Percentiles rank a stretch among this genome's conserved stretches.
Evolutionary conservation across 2,888 invertebrate genomes (phyloP).

Genomic region (Eristalis intricaria): DNA sequence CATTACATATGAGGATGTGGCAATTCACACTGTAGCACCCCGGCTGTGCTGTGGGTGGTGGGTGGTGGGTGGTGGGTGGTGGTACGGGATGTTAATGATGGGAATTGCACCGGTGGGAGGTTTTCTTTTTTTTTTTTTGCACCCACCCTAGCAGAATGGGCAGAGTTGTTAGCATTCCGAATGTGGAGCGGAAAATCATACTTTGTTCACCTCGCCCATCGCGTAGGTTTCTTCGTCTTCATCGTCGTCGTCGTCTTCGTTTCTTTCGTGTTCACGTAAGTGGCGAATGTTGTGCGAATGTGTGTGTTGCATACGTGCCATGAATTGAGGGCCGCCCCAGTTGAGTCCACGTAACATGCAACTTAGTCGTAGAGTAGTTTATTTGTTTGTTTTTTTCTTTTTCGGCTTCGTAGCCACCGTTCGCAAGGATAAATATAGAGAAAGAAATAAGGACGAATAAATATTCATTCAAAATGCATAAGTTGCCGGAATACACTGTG

Average conservation of each 20-base stretch:
- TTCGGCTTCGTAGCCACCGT: neutral
- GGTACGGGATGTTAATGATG: neutral
- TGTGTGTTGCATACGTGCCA: neutral
- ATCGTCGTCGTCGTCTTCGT: neutral
- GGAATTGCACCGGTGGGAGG: neutral
- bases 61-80: too few species aligned
- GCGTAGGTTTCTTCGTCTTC: neutral
- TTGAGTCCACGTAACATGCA: constrained; percentile 38
- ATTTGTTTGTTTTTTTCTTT: constrained; percentile 30
- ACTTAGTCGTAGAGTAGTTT: constrained; percentile 30
- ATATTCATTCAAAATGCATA: constrained; percentile 50
- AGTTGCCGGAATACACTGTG: constrained; percentile 21
- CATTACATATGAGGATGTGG: constrained; percentile 42
- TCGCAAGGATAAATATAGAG: constrained; percentile 2
- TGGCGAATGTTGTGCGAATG: constrained; percentile 6
- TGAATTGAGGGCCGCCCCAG: neutral
- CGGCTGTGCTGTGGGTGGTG: neutral
- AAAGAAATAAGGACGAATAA: constrained; percentile 42
- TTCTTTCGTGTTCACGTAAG: neutral
- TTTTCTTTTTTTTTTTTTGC: too few species aligned
- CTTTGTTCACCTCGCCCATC: constrained; percentile 30
- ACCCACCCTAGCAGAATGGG: neutral
- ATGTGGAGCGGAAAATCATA: constrained; percentile 54
- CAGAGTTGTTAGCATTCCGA: constrained; percentile 28
- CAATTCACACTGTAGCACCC: constrained; percentile 48